Evolutionary conservation across 2,797 vertebrate genomes (phyloP), one percentile per base, ranked within the genome.

Genomic region (Threskiornis aethiopicus): DNA sequence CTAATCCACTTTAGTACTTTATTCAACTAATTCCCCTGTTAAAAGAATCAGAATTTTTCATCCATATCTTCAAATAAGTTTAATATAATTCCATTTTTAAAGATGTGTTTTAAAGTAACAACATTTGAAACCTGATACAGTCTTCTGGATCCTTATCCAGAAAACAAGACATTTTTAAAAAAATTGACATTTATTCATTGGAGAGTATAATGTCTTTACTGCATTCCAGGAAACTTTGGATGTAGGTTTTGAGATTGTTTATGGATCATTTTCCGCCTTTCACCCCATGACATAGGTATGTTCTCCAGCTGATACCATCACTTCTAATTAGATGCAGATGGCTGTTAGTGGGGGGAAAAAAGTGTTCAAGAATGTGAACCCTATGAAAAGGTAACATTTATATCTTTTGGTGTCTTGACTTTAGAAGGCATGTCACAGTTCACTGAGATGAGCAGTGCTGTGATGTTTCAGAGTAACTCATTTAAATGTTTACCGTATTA

Each of bases 241-340:
- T 77, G 37, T 85, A 85, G 54, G 59, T 55, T 97, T 95, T 95
- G 92, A 82, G 75, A 71, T 81, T 89, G n/a, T 95, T 95, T 90
- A 77, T 90, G 62, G 59, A 88, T 96, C 89, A 64, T 93, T 96
- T 97, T 97, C 88, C 2, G 4, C 41, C 78, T 95, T 96, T 95
- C 26, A 39, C 89, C 72, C 62, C 42, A 46, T 96, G 92, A 93
- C 62, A 64, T 78, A 86, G 78, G 59, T 95, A 79, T 95, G 78
- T 96, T 95, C 67, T 95, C 70, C 84, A 95, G 28, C 55, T 94
- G 93, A 97, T 95, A 87, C 35, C 72, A 91, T 84, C 83, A 69
- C 62, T 92, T 87, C 72, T 97, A 96, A 97, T 96, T 92, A 96
- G 64, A 84, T 92, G 52, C 85, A 97, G 87, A 80, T 96, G 96